Base-by-base conservation (phyloP, 2,888 invertebrate genomes). In the Drosophila anomalata region DNA sequence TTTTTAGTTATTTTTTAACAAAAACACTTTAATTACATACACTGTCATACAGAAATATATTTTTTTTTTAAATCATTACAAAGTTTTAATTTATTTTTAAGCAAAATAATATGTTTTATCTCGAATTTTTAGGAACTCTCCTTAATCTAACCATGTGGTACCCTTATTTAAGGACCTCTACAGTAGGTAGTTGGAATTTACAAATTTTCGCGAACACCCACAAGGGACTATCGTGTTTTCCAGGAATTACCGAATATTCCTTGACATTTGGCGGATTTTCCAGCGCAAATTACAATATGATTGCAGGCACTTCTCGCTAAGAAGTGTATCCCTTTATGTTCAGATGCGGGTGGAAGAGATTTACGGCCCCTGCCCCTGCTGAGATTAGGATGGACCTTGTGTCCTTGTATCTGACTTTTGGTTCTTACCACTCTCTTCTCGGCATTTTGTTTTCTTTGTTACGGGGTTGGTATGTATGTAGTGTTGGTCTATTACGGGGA, bases 201-300 rank as follows among this genome's bases (percentile, higher is more conserved):
- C 6, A 14, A 14, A n/a, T n/a, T 36, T 36, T 36, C 36, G 36
- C 36, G 36, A n/a, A 36, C 33, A 33, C 33, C 33, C 26, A 17
- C 9, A 41, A 17, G 12, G 17, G 3, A 5, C n/a, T 24, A 36
- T 6, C 20, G 7, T 8, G 42, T 42, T 44, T 44, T 44, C 44
- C 22, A 4, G 41, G 62, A 31, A 62, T 42, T 14, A 50, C 22
- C n/a, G n/a, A 3, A 7, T 7, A 31, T 33, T 42, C 2, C 31
- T 11, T 24, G 31, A 48, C 24, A 48, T 61, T 61, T 62, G 61
- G 48, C 24, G 48, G 61, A 48, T 62, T 62, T 48, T 22, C 61
- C 61, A 11, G 8, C 20, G n/a, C 44, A 56, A 61, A 50, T 62
- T 61, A 36, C 62, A 42, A 29, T 51, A n/a, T 46, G 36, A 61